phyloP scores from a whole-genome alignment of 1,140 invertebrate genomes.

The Leptinotarsa lineolata region DNA sequence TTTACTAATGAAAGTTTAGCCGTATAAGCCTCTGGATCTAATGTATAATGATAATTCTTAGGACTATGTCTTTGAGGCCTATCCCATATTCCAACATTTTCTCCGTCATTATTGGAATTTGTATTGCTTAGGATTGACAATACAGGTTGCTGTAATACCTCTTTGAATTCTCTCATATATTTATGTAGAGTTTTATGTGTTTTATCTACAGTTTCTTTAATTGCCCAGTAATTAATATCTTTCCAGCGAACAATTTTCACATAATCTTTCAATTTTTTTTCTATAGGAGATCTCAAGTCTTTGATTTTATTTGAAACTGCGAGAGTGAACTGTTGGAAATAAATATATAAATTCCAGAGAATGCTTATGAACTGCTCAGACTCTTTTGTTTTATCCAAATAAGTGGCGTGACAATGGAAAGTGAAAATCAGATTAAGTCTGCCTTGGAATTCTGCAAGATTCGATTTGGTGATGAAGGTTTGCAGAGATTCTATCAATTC shows the following conservation, averaged over 20 bases:
- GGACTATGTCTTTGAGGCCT: slow-evolving; percentile 58
- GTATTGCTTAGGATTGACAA: slow-evolving; percentile 55
- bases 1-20: slow-evolving; percentile 38
- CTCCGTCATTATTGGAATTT: slow-evolving; percentile 49
- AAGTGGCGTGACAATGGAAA: slow-evolving; percentile 75
- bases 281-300: slow-evolving; percentile 74
- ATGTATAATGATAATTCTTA: slow-evolving; percentile 59
- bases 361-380: slow-evolving; percentile 66
- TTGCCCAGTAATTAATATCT: slow-evolving; percentile 92
- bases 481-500: slow-evolving; percentile 67
- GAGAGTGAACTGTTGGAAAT: slow-evolving; percentile 79
- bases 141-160: slow-evolving; percentile 62
- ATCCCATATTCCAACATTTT: slow-evolving; percentile 62
- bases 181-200: slow-evolving; percentile 87
- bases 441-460: slow-evolving; percentile 80
- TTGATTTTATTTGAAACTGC: slow-evolving; percentile 69
- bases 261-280: slow-evolving; percentile 90
- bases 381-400: slow-evolving; percentile 57
- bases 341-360: slow-evolving; percentile 84
- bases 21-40: slow-evolving; percentile 56
- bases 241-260: slow-evolving; percentile 96
- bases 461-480: slow-evolving; percentile 83
- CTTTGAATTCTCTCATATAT: slow-evolving; percentile 78
- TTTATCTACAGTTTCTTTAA: slow-evolving; percentile 85
- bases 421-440: slow-evolving; percentile 78